These are phyloP conservation scores for Aphodius sticticus DNA, from an alignment of 2,888 invertebrate species.

Conservation along the genomic window DNA sequence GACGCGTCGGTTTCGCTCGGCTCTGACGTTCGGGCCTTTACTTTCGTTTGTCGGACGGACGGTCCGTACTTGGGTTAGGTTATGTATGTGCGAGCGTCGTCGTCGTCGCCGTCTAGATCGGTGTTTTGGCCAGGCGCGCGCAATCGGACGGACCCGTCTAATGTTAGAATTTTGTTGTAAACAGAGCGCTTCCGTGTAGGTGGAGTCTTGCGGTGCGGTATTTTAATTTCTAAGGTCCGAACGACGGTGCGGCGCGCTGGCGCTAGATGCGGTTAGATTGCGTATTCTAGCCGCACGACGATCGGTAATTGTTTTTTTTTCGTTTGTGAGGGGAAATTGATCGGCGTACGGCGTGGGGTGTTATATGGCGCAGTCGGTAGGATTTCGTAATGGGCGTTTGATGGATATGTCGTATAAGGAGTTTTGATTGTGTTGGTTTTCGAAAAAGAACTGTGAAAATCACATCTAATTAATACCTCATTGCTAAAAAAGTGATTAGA, in stretches of 20 bases:
- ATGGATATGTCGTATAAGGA: too few species aligned
- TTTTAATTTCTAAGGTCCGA: too few species aligned
- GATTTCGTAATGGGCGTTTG: neutral
- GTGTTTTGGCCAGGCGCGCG: conserved; percentile 15
- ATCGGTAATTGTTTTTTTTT: neutral
- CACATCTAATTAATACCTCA: too few species aligned
- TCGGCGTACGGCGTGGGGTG: too few species aligned
- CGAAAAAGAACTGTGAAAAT: too few species aligned
- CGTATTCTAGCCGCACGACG: neutral
- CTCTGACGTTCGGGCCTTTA: conserved; percentile 47
- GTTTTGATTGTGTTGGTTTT: too few species aligned
- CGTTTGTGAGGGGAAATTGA: neutral
- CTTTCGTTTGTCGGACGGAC: conserved; percentile 47
- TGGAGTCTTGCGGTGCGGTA: neutral
- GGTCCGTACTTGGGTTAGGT: conserved; percentile 53
- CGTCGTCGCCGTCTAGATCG: conserved; percentile 36
- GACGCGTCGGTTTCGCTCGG: neutral
- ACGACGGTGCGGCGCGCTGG: neutral
- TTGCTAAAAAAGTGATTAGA: too few species aligned
- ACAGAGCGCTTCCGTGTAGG: conserved; percentile 39
- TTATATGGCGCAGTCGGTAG: neutral
- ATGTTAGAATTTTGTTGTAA: conserved; percentile 34
- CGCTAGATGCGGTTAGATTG: neutral
- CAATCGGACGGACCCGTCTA: conserved; percentile 8
- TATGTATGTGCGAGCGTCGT: conserved; percentile 43